These are phyloP conservation scores for Siderastrea siderea DNA, from an alignment of 92 coral and sea anemone species.

Conservation along the genomic window DNA sequence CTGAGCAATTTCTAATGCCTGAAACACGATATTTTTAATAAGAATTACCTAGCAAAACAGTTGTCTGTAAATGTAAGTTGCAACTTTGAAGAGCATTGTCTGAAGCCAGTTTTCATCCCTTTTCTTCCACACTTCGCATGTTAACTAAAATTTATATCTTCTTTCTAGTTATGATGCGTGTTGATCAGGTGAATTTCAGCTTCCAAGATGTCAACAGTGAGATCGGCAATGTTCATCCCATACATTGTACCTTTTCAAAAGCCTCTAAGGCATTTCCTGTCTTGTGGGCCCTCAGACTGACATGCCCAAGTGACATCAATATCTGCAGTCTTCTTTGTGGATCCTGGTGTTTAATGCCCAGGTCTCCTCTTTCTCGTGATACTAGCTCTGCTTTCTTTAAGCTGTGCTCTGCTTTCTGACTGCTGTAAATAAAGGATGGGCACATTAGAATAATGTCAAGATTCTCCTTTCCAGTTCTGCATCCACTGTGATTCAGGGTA, in stretches of 20 bases:
- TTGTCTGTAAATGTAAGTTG: too few relatives aligned
- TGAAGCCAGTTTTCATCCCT: too few relatives aligned
- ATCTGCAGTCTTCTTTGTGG: conserved; percentile 82
- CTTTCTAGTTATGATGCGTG: too few relatives aligned
- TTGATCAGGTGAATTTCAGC: too few relatives aligned
- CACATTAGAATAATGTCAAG: neutral
- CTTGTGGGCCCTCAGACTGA: conserved; percentile 81
- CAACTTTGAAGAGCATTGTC: too few relatives aligned
- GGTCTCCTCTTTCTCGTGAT: conserved; percentile 81
- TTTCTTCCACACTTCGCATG: too few relatives aligned
- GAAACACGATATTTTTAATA: neutral
- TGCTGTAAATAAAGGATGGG: conserved; percentile 44
- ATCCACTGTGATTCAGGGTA: neutral
- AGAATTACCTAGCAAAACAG: too few relatives aligned
- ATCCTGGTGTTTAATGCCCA: conserved; percentile 67
- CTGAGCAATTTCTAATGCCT: conserved; percentile 86
- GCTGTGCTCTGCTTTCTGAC: conserved; percentile 90
- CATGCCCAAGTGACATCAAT: conserved; percentile 81
- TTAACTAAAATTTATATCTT: too few relatives aligned
- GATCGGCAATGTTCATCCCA: too few relatives aligned
- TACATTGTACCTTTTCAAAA: conserved; percentile 80
- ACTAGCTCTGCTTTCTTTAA: conserved; percentile 96
- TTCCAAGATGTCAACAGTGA: too few relatives aligned
- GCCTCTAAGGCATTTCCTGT: conserved; percentile 88
- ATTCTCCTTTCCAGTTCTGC: neutral